A percentile compares a stretch with the other conserved stretches of the same genome.
phyloP scores from a whole-genome alignment of 2,797 vertebrate species.

The Simalia tracyae region DNA sequence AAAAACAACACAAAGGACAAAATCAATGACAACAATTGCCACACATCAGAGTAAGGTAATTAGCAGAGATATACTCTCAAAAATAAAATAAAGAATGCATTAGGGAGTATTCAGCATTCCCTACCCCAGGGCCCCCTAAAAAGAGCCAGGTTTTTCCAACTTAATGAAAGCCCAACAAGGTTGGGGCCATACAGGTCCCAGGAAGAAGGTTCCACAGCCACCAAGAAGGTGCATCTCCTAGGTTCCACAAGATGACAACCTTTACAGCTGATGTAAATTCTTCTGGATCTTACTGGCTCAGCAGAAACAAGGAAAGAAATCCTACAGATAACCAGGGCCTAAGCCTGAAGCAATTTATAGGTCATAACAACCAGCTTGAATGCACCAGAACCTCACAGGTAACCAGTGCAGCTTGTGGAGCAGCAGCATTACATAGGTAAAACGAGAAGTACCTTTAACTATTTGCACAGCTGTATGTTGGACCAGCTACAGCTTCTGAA shows the following conservation, averaged over 20 bases:
- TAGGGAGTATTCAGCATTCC: not conserved
- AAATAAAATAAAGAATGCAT: not conserved
- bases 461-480: too few species aligned
- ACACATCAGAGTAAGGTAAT: not conserved
- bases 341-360: not conserved
- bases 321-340: not conserved
- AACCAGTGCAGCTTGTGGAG: too few species aligned
- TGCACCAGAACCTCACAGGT: not conserved
- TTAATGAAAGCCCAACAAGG: not conserved
- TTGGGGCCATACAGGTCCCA: not conserved
- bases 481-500: too few species aligned
- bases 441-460: too few species aligned
- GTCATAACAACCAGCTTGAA: not conserved
- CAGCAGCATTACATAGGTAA: too few species aligned
- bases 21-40: not conserved
- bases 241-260: not conserved
- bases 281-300: not conserved
- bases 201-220: not conserved
- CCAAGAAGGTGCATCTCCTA: not conserved
- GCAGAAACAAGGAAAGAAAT: not conserved
- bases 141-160: not conserved
- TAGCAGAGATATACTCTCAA: not conserved
- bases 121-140: not conserved
- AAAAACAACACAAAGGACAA: not conserved
- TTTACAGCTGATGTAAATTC: not conserved